Evolutionary conservation across 2,888 invertebrate species (phyloP), one percentile per base, ranked within the genome.

Genomic region (Chrysomela aeneicollis): DNA sequence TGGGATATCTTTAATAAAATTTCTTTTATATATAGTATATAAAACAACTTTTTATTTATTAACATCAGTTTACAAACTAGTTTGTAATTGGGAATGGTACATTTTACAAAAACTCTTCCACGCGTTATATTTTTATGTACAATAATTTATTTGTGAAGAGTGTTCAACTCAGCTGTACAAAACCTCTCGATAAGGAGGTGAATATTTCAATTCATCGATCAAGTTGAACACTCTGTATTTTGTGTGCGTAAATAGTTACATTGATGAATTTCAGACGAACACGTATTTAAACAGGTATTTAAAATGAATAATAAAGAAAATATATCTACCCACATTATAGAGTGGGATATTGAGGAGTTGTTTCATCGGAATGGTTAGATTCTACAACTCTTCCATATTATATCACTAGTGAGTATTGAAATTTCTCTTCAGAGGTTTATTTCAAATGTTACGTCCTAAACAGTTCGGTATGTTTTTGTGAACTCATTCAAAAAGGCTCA

Each of bases 11-110:
- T 79, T 79, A 80, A 80, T 81, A 78, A 79, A 80, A 80, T 80
- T 76, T 81, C 83, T 77, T 78, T 78, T 76, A 77, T 78, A 80
- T 78, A 79, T 79, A 79, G 78, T 80, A 82, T 83, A 82, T 81
- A 82, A 82, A 82, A 82, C 82, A 82, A 82, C 81, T 81, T 81
- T 82, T 82, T 82, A 81, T 82, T 82, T 82, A 82, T 82, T 80
- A 82, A 82, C 81, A 81, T 82, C 81, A 81, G n/a, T 82, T 82
- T 82, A 83, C 82, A 82, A 82, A 82, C 81, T 81, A 80, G 76
- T 79, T 79, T 77, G 73, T 66, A 73, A 74, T 76, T 76, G 77
- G 77, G 76, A 78, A 77, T 78, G 78, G 78, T 80, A 81, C 79
- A 80, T 78, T 73, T 79, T 79, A 79, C 79, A 81, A 80, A 70